Evolutionary conservation across 2,888 invertebrate species (phyloP).

Genomic region (Synanthedon myopaeformis): DNA sequence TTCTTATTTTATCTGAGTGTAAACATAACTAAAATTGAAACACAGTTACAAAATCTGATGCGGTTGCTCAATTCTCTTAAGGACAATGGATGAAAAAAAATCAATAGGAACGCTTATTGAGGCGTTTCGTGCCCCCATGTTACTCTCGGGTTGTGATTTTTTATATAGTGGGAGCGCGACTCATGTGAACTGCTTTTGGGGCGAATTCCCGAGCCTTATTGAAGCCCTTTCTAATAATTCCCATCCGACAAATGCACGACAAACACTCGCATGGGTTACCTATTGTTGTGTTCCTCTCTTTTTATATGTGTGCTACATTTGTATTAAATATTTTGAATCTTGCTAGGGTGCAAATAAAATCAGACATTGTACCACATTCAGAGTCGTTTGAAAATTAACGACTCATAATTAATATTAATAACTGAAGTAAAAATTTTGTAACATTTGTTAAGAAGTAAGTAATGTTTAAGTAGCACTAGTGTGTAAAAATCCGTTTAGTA

Average conservation of each 20-base stretch:
- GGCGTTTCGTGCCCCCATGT: conserved; percentile 69
- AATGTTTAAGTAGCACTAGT: too few species aligned
- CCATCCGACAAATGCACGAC: conserved; percentile 68
- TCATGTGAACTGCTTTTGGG: conserved; percentile 71
- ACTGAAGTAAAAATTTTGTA: too few species aligned
- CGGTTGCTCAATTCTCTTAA: conserved; percentile 48
- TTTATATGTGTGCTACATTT: conserved; percentile 60
- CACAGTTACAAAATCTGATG: too few species aligned
- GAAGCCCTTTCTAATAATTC: conserved; percentile 68
- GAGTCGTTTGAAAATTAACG: neutral
- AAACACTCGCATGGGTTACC: conserved; percentile 65
- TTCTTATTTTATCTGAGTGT: too few species aligned
- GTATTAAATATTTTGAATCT: conserved; percentile 12
- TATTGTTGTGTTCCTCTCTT: conserved; percentile 56
- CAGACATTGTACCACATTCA: conserved; percentile 21
- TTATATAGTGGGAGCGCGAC: conserved; percentile 68
- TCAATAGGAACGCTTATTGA: conserved; percentile 65
- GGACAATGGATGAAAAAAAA: conserved; percentile 64
- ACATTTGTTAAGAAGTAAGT: too few species aligned
- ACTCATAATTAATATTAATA: too few species aligned
- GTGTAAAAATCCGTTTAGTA: too few species aligned
- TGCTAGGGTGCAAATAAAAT: conserved; percentile 41
- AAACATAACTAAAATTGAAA: too few species aligned
- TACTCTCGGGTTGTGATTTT: conserved; percentile 69
- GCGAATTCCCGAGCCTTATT: conserved; percentile 69